Conservation (phyloP, 2,888 invertebrate species). For the Mythimna vitellina region DNA sequence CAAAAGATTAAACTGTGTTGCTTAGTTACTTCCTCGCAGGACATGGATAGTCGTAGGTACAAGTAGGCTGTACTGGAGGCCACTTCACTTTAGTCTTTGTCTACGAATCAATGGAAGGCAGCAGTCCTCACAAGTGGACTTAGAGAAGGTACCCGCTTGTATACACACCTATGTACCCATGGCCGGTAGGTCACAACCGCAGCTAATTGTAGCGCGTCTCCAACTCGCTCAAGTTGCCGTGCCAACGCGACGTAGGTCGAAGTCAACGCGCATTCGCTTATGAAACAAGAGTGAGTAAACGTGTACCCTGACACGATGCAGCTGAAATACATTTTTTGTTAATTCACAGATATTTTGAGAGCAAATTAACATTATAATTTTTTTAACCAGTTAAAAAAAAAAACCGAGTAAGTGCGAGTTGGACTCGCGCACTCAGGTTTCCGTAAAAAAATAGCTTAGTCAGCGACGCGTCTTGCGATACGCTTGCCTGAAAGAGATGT, state of each 20-base stretch:
- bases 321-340: background rate
- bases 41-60: background rate
- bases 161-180: background rate
- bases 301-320: background rate
- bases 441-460: no score
- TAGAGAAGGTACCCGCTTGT: background rate
- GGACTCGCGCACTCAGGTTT: no score
- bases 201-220: conserved; percentile 16
- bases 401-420: no score
- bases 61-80: background rate
- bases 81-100: conserved; percentile 6
- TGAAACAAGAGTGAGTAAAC: background rate
- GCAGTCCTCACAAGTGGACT: background rate
- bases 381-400: background rate
- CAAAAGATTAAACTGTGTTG: background rate
- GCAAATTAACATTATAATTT: background rate
- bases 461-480: no score
- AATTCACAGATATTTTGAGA: background rate
- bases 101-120: conserved; percentile 7
- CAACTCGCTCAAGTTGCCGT: background rate
- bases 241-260: background rate
- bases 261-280: background rate
- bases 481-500: no score
- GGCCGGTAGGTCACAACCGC: background rate
- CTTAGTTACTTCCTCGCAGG: background rate